Conservation (phyloP, 1,140 invertebrate species). For the Hypsibius dujardini region DNA sequence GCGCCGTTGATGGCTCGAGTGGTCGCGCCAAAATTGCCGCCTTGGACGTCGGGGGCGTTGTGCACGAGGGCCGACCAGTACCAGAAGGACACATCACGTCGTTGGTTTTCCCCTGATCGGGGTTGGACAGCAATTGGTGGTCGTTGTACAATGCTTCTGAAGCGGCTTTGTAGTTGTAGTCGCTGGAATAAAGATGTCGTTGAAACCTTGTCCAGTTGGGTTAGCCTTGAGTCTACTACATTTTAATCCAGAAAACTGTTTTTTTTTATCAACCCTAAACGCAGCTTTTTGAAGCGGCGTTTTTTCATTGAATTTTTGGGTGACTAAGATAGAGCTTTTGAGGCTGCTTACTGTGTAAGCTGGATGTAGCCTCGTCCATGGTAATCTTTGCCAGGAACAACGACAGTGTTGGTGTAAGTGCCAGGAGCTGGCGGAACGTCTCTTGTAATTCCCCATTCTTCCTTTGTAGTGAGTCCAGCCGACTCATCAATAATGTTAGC, state of each 20-base stretch:
- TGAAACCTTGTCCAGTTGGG: no score
- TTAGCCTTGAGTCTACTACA: no score
- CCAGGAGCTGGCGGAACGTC: not conserved
- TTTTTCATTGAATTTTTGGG: not conserved
- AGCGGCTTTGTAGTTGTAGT: conserved; percentile 20
- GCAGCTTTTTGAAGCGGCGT: not conserved
- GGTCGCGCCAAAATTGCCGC: conserved; percentile 19
- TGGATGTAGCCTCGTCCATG: conserved; percentile 22
- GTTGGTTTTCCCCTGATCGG: conserved; percentile 22
- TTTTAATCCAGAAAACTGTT: not conserved
- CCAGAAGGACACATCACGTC: conserved; percentile 23
- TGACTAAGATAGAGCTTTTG: not conserved
- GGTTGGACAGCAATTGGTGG: conserved; percentile 21
- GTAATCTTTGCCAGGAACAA: conserved; percentile 18
- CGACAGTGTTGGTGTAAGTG: conserved; percentile 12
- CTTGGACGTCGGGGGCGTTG: conserved; percentile 9
- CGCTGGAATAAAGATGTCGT: conserved; percentile 8
- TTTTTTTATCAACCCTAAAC: not conserved
- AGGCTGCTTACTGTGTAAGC: conserved; percentile 3
- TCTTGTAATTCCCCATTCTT: conserved; percentile 12
- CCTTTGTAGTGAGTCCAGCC: conserved; percentile 18
- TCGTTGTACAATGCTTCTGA: conserved; percentile 20
- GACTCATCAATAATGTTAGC: conserved; percentile 20
- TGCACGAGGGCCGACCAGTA: conserved; percentile 24
- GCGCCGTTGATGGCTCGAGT: conserved; percentile 20